phyloP scores from a whole-genome alignment of 1,140 invertebrate species.

The Bombus cullumanus region DNA sequence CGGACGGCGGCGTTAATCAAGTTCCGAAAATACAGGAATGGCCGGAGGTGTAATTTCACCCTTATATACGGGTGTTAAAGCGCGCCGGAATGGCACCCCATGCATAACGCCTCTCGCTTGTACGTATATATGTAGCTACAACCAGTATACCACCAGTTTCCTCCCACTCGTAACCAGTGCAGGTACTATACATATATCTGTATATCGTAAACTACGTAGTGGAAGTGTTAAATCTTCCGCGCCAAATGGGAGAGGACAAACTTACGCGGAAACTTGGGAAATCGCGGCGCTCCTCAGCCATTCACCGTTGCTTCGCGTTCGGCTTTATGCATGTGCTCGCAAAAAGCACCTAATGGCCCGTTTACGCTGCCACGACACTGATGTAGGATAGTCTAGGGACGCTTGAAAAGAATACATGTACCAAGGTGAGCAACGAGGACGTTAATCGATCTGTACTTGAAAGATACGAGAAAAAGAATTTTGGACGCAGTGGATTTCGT shows the following conservation, averaged over 20 bases:
- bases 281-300: slow-evolving; percentile 63
- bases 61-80: slow-evolving; percentile 73
- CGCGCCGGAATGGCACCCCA: slow-evolving; percentile 72
- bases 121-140: slow-evolving; percentile 42
- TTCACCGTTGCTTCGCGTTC: slow-evolving; percentile 30
- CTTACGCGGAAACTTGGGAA: slow-evolving; percentile 72
- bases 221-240: slow-evolving; percentile 74
- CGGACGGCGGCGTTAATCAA: slow-evolving; percentile 70
- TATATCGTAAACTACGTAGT: slow-evolving; percentile 71
- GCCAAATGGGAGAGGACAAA: slow-evolving; percentile 73
- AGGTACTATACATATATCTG: slow-evolving; percentile 61
- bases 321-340: slow-evolving; percentile 49
- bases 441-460: not conserved
- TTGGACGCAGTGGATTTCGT: too few species aligned
- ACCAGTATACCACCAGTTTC: slow-evolving; percentile 43
- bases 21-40: slow-evolving; percentile 74
- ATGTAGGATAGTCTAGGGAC: not conserved
- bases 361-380: not conserved
- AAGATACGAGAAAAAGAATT: not conserved
- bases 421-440: not conserved
- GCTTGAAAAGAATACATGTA: not conserved
- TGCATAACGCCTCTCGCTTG: slow-evolving; percentile 64
- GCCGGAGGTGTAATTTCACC: slow-evolving; percentile 70
- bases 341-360: slow-evolving; percentile 49
- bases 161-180: slow-evolving; percentile 62